Conservation (phyloP, 2,113 vertebrate genomes). For the Calyptommatus sinebrachiatus region DNA sequence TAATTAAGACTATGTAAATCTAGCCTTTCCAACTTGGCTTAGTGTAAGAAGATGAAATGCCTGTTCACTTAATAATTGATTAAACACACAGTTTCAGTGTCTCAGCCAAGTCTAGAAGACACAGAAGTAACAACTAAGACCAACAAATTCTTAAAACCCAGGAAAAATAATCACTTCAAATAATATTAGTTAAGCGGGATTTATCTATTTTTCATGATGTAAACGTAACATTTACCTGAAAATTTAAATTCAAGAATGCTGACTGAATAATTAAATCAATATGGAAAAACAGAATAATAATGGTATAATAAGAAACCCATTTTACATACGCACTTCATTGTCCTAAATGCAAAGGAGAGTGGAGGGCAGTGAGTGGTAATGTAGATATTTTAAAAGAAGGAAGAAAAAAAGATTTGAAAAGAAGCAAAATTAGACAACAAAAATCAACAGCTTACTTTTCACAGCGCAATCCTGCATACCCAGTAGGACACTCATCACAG, state of each 20-base stretch:
- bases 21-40: slow-evolving; percentile 45
- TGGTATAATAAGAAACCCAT: slow-evolving; percentile 23
- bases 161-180: slow-evolving; percentile 26
- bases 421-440: not conserved
- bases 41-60: slow-evolving; percentile 27
- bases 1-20: slow-evolving; percentile 46
- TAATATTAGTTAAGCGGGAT: slow-evolving; percentile 33
- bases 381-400: slow-evolving; percentile 28
- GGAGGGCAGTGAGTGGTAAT: not conserved
- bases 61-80: slow-evolving; percentile 51
- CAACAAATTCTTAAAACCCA: slow-evolving; percentile 21
- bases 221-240: slow-evolving; percentile 48
- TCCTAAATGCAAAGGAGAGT: not conserved
- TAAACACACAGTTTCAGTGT: slow-evolving; percentile 39
- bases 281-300: slow-evolving; percentile 44
- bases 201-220: slow-evolving; percentile 32
- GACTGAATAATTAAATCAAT: slow-evolving; percentile 40
- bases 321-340: slow-evolving; percentile 26
- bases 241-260: slow-evolving; percentile 57
- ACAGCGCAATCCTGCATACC: slow-evolving; percentile 84
- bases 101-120: slow-evolving; percentile 54
- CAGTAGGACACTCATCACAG: slow-evolving; percentile 84
- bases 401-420: slow-evolving; percentile 27
- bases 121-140: slow-evolving; percentile 59
- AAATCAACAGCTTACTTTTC: slow-evolving; percentile 81